Percentiles rank a stretch among this genome's conserved stretches.
Evolutionary conservation across 2,888 invertebrate species (phyloP).

Genomic region (Acanthoscelides obtectus): DNA sequence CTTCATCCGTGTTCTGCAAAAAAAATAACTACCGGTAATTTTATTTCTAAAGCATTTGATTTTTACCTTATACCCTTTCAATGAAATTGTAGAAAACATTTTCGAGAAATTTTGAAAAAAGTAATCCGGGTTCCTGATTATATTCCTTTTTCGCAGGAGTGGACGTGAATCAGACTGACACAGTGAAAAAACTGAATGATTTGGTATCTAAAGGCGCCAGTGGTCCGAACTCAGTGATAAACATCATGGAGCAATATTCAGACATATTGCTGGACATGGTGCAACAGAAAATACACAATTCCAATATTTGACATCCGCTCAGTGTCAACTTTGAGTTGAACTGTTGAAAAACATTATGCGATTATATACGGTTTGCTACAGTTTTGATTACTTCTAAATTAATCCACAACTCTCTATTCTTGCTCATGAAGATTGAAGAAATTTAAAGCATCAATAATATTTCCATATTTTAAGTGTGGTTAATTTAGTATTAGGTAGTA

Average conservation of each 20-base stretch:
- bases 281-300: conserved; percentile 54
- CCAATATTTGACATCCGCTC: conserved; percentile 35
- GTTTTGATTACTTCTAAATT: conserved; percentile 7
- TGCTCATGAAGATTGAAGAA: conserved; percentile 3
- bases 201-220: conserved; percentile 41
- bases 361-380: conserved; percentile 8
- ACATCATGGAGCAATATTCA: conserved; percentile 60
- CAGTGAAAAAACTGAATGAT: conserved; percentile 51
- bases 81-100: no score
- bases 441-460: conserved; percentile 1
- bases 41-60: no score
- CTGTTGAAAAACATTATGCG: conserved; percentile 25
- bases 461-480: background rate
- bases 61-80: no score
- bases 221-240: conserved; percentile 51
- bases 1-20: no score
- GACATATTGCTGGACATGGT: conserved; percentile 57
- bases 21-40: no score
- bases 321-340: conserved; percentile 24
- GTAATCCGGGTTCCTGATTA: background rate
- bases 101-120: no score
- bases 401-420: conserved; percentile 5
- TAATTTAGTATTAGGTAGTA: background rate
- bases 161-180: conserved; percentile 49
- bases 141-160: conserved; percentile 13